Conservation (phyloP, 2,797 vertebrate species). For the Miichthys miiuy region DNA sequence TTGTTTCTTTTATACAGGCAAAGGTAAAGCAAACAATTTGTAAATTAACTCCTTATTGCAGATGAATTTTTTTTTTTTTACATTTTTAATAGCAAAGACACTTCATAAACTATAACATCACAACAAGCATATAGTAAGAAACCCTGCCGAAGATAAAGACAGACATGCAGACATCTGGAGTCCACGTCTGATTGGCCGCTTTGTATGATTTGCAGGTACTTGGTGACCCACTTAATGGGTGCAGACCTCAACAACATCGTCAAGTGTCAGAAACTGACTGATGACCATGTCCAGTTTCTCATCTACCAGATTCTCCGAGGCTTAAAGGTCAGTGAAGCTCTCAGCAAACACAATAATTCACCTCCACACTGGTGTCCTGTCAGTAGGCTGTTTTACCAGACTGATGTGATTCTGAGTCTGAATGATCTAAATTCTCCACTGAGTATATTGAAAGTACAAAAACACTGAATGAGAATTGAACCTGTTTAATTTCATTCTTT, state of each 20-base stretch:
- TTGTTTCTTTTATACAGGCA: neutral
- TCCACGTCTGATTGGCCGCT: slow-evolving; percentile 20
- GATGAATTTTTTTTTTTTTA: neutral
- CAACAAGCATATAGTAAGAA: neutral
- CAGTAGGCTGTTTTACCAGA: neutral
- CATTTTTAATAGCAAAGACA: neutral
- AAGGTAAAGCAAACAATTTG: neutral
- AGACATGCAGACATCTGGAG: neutral
- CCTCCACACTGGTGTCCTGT: neutral
- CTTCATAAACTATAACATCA: neutral
- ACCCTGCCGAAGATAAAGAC: neutral
- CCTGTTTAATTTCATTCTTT: neutral
- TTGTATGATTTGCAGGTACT: slow-evolving; percentile 86
- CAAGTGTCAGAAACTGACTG: slow-evolving; percentile 98
- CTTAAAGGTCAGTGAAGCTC: slow-evolving; percentile 89
- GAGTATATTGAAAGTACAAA: neutral
- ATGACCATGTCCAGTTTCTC: slow-evolving; percentile 99
- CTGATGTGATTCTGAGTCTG: neutral
- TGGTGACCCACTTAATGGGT: slow-evolving; percentile 99
- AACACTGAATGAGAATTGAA: neutral
- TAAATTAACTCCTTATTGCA: neutral
- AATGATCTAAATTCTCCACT: neutral
- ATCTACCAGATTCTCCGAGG: slow-evolving; percentile 99
- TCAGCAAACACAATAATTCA: neutral
- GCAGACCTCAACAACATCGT: slow-evolving; percentile 99